phyloP scores from a whole-genome alignment of 2,113 vertebrate genomes.

The Aegotheles bennettii region DNA sequence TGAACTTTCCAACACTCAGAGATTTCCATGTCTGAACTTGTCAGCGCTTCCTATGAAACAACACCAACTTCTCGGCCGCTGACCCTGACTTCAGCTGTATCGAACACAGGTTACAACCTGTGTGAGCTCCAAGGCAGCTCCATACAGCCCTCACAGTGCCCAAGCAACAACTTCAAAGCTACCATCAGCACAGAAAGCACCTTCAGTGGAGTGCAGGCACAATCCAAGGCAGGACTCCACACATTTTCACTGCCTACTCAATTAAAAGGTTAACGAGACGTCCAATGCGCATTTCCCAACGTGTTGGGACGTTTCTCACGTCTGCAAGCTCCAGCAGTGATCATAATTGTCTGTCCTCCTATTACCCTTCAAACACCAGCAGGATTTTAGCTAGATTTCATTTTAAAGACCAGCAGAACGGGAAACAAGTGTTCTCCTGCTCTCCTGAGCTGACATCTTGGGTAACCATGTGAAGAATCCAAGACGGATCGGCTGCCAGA shows the following conservation, averaged over 20 bases:
- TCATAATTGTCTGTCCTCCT: background rate
- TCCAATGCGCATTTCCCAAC: rapidly evolving
- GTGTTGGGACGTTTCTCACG: rapidly evolving
- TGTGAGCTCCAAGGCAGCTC: background rate
- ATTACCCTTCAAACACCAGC: background rate
- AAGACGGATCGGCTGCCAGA: background rate
- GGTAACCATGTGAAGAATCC: background rate
- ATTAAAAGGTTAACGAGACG: background rate
- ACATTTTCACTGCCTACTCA: background rate
- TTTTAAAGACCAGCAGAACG: background rate
- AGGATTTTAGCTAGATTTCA: background rate
- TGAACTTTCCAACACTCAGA: background rate
- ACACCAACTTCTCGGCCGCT: background rate
- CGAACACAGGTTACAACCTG: background rate
- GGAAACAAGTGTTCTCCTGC: rapidly evolving
- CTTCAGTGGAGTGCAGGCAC: background rate
- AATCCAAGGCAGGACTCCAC: background rate
- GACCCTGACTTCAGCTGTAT: background rate
- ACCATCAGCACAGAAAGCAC: background rate
- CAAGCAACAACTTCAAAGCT: background rate
- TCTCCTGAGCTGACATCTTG: background rate
- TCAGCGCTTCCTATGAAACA: background rate
- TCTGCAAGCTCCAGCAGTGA: background rate
- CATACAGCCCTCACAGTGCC: background rate
- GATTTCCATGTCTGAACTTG: background rate